These are phyloP conservation scores for Tragelaphus buxtoni DNA, from an alignment of 2,113 vertebrate species.

Conservation along the genomic window DNA sequence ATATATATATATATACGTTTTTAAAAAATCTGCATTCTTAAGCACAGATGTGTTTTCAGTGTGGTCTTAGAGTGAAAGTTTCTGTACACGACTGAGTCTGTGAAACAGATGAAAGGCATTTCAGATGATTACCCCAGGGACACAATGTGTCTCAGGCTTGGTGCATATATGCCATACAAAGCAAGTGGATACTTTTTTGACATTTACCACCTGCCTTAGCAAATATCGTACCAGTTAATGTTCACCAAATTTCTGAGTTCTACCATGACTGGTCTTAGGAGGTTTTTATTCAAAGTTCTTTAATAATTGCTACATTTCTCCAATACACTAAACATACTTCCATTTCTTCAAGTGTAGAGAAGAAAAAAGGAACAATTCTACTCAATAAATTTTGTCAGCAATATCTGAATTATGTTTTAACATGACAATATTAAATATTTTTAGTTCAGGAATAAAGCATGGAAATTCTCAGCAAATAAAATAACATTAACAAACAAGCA, in stretches of 20 bases:
- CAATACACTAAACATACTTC: neutral
- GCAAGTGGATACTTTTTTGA: neutral
- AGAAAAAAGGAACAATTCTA: neutral
- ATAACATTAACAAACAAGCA: neutral
- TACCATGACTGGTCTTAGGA: neutral
- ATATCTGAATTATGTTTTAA: neutral
- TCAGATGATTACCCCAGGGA: constrained; percentile 20
- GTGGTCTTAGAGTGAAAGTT: neutral
- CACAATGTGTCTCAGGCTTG: neutral
- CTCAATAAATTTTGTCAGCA: neutral
- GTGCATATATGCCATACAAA: neutral
- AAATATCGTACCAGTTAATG: constrained; percentile 33
- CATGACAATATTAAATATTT: neutral
- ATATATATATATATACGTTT: neutral
- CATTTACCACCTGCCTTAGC: constrained; percentile 37
- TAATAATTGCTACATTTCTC: neutral
- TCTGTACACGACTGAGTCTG: neutral
- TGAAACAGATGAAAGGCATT: constrained; percentile 42
- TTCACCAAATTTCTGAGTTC: constrained; percentile 36
- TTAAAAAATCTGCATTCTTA: neutral
- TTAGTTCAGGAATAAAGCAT: neutral
- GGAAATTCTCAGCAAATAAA: neutral
- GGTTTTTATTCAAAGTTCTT: neutral
- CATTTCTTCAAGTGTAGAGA: neutral
- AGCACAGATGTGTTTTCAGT: neutral